Evolutionary conservation across 2,113 vertebrate species (phyloP), one percentile per base, ranked within the genome.

Genomic region (Leiothrix lutea): DNA sequence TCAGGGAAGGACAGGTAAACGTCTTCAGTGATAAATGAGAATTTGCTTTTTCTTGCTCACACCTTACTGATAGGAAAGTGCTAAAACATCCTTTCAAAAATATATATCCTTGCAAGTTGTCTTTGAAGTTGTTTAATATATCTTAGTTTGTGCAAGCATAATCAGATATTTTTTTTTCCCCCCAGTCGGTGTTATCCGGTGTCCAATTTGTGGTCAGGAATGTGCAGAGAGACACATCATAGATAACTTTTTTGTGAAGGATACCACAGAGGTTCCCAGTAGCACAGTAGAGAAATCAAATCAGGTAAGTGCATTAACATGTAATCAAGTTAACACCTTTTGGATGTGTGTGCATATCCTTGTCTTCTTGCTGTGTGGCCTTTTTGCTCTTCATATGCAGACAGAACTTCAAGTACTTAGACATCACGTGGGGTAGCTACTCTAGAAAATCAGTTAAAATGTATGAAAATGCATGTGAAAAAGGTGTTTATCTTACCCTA

Each of bases 171-270:
- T 88, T 83, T 88, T 38, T 86, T 88, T 71, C 19, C 53, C 58
- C 67, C 28, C 61, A 99, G 99, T 99, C 64, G 99, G 98, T 79
- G 98, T 99, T 87, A 98, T 99, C 92, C 99, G 99, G 66, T 99
- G 99, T 95, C 99, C 99, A 44, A 98, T 99, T 75, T 99, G 99
- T 97, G 98, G 98, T 90, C 99, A 99, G 97, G 99, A 99, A 95
- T 99, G 99, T 97, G 99, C 99, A 95, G 99, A 99, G 92, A 98
- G 99, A 96, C 99, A 99, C 77, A 98, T 99, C 82, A 98, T 99
- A 97, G 99, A 99, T 95, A 99, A 99, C 94, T 99, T 99, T 97
- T 99, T 99, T 97, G 99, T 99, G 91, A 99, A 99, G 93, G 99
- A 99, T 97, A 99, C 99, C 36, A 98, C 99, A 58, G 99, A 99